Base-by-base conservation (phyloP, 1,140 invertebrate species). In the Amphibalanus amphitrite region DNA sequence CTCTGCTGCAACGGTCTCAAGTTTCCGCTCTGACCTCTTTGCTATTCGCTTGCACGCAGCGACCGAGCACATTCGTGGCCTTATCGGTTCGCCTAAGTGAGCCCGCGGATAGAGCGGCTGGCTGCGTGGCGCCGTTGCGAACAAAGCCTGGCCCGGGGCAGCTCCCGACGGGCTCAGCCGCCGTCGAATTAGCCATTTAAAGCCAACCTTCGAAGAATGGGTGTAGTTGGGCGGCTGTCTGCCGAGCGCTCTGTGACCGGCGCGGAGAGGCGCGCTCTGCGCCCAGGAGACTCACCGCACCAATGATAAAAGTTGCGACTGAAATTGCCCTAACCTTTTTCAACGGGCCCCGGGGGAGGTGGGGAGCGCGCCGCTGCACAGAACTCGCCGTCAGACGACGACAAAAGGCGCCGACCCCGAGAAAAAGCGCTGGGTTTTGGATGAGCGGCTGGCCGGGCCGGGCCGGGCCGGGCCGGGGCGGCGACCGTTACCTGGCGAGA, bases 241-340 rank as follows among this genome's bases (percentile, higher is more conserved):
- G 47, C 47, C 20, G 47, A 8, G 10, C 6, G 10, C 13, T 3
- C 47, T 20, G 1, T 1, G 20, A 59, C 47, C 47, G 47, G 47
- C 47, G 10, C 1, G 23, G 20, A 59, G 47, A 23, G 13, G 10
- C 47, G 47, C 47, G 23, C 47, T 38, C 33, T 4, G 33, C 33
- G 33, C 33, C 47, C 47, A 8, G 6, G 47, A 59, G 47, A 59
- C 13, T 1, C 47, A 23, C 47, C 47, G 47, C 13, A 59, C 10
- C 47, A 59, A 59, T 59, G 47, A 59, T 59, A 59, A 59, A 59
- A 59, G 47, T 59, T 59, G 47, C 47, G 47, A 59, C 47, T 59
- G 47, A 59, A 59, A 59, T 59, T 59, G 47, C 47, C 47, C 47
- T 59, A 59, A 59, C 47, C 47, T 59, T 59, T 59, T 59, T 59